Conservation (phyloP, 2,797 vertebrate species). For the Loris lydekkerianus region DNA sequence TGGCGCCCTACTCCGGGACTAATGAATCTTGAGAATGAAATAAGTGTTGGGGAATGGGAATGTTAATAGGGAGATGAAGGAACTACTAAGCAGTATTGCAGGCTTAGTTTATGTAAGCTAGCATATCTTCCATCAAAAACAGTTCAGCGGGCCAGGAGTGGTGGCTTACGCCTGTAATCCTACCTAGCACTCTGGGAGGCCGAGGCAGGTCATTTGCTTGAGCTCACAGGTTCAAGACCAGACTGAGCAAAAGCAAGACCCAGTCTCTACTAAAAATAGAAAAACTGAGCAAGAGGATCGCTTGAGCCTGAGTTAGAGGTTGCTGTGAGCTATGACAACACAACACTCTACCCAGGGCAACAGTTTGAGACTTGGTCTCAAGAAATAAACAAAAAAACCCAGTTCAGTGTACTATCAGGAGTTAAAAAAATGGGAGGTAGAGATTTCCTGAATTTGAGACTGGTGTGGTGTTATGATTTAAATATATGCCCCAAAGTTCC, state of each 20-base stretch:
- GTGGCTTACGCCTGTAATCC: no score
- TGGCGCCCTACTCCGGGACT: background rate
- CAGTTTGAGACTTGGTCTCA: no score
- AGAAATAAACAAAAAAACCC: no score
- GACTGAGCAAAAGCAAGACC: no score
- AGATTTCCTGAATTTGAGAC: slow-evolving; percentile 22
- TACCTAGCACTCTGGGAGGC: no score
- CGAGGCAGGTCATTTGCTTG: no score
- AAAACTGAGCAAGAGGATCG: no score
- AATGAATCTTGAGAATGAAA: slow-evolving; percentile 40
- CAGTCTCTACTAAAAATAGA: no score
- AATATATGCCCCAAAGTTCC: background rate
- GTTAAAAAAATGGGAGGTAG: background rate
- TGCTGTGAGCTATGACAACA: no score
- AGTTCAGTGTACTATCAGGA: background rate
- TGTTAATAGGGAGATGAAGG: background rate
- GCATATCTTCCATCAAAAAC: background rate
- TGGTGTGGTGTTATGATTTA: background rate
- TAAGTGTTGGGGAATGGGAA: background rate
- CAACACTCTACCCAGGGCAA: no score
- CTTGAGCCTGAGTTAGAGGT: no score
- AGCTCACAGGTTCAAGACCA: no score
- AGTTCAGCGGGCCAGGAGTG: background rate
- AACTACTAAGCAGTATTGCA: background rate
- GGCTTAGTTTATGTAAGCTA: background rate